Evolutionary conservation across 2,888 invertebrate species (phyloP), one percentile per base, ranked within the genome.

Genomic region (Scrobipalpa costella): DNA sequence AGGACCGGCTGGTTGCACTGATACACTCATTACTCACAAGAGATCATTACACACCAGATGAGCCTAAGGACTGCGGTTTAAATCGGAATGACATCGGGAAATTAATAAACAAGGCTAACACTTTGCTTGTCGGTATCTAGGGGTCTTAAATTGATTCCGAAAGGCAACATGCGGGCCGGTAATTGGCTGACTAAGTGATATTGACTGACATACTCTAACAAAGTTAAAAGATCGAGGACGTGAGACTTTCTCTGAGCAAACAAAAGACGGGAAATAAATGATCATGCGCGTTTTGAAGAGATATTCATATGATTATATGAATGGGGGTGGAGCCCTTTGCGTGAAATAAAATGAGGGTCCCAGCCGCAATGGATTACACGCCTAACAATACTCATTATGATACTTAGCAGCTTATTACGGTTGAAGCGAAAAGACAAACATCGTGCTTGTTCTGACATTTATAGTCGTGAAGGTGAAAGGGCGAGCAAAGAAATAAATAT

Each of bases 371-470:
- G 81, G 86, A 87, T 88, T 87, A 87, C 84, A 85, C 82, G 84
- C 79, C 75, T 81, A 83, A 82, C 80, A 77, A 76, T 84, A 71
- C 77, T 80, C 76, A 83, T 83, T 83, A 81, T 77, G 79, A 74
- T 80, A 83, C 78, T 88, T 83, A 85, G 79, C 83, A 81, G 79
- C 82, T 85, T 85, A 86, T 86, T 85, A 85, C 73, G 76, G 76
- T 78, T 68, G 74, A 72, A 80, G 76, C 78, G 78, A 77, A 78
- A 85, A 85, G 85, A 82, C 81, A 87, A 86, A 82, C 72, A 79
- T 71, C 70, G 72, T 72, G 72, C 64, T 57, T 64, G 66, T 65
- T 57, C 68, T 78, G 76, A 74, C 77, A 76, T 79, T 79, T 76
- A 71, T 66, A 73, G 70, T 73, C 74, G 74, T 76, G 74, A 73